Base-by-base conservation (phyloP, 2,113 vertebrate species). In the Pachyramphus minor region DNA sequence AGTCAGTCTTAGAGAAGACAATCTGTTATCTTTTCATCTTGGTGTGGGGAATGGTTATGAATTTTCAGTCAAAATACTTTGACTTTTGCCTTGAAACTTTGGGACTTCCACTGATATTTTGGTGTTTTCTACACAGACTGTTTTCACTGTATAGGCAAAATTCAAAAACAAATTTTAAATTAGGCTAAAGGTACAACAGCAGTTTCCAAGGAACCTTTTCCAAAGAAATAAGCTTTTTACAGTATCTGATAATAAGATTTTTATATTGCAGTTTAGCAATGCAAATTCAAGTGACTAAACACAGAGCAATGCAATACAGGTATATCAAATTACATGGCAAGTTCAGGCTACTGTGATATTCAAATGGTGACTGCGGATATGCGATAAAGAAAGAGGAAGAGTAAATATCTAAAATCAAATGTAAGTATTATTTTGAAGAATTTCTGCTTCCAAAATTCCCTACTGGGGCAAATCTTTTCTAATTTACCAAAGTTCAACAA, bases 1-100 rank as follows among this genome's bases (percentile, higher is more conserved):
- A 99, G 99, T 99, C 71, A 81, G 98, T 98, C 56, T 74, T 82
- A 56, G 66, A 71, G 55, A 41, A 73, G 62, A 62, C 55, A 58
- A 22, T 90, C 90, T 95, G 23, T 90, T 91, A 47, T 64, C 60
- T 84, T 80, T 73, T 59, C 41, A 44, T 91, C 45, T 72, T 83
- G 5, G 0, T 58, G 35, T 71, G 27, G 27, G 86, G 75, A 88
- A 93, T 71, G 41, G 28, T 72, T 83, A 21, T 20, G 64, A 67
- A 84, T 93, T 88, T 82, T 71, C 77, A 31, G 28, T 89, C 35
- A 71, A 89, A 95, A 80, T 59, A 74, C 75, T 88, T 93, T 55
- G 45, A 72, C 41, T 92, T 89, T 84, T 69, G 50, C 53, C 35
- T 67, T 84, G 67, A 88, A 94, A 77, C 37, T 75, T 81, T 0